Base-by-base conservation (phyloP, 2,797 vertebrate genomes). In the Oreortyx pictus region DNA sequence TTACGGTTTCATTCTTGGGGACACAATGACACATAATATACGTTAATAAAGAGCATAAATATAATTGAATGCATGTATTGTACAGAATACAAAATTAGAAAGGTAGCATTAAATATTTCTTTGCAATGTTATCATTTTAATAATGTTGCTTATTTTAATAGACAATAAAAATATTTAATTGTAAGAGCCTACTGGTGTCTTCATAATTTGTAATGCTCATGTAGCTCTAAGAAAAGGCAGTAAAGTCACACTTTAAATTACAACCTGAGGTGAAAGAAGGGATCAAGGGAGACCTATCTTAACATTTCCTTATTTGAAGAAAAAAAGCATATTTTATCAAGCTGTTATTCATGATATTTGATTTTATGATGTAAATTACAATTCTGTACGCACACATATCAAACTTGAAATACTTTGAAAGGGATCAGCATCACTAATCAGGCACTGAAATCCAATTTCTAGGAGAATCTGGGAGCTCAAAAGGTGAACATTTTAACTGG, bases 371-470 rank as follows among this genome's bases (percentile, higher is more conserved):
- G 47, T 62, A 68, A 91, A 93, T 75, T 74, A 20, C 43, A 94
- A 94, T 79, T 91, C 82, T 84, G 65, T 7, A 57, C 2, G 4
- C 1, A 2, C 59, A 62, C 62, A 16, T 83, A 49, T 88, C 41
- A 46, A 95, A 92, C 71, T 92, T 68, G 71, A 46, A 68, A 84
- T 59, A 84, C 74, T 86, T 68, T 41, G 25, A 90, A 95, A 95
- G 46, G 61, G 57, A 90, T 90, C 81, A 84, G 82, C 81, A 91
- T 89, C 72, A 33, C 82, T 90, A 89, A 93, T 91, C 81, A 93
- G 90, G 57, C 80, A 81, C 75, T 37, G 37, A 91, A 93, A 95
- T 78, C 37, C 75, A 85, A 89, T 93, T 95, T 94, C 82, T 78
- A 61, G 57, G 47, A 86, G 75, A 94, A 94, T 77, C 20, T 77